phyloP scores from a whole-genome alignment of 1,140 invertebrate genomes.

The fruit fly (Drosophila melanogaster) region Release_6_plus_ISO1_MT NC_004354.4:13722501-13723000 shows the following conservation, averaged over 20 bases:
- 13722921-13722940: conserved; percentile 90
- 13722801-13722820: conserved; percentile 89
- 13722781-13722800: conserved; percentile 94
- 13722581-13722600: conserved; percentile 89
- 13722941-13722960: conserved; percentile 84
- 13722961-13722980: conserved; percentile 87
- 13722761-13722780: conserved; percentile 88
- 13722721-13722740: conserved; percentile 89
- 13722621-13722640: conserved; percentile 91
- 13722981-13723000: conserved; percentile 90
- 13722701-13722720: conserved; percentile 93
- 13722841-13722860: conserved; percentile 90
- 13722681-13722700: conserved; percentile 91
- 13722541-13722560: conserved; percentile 84
- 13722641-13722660: conserved; percentile 91
- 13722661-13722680: conserved; percentile 88
- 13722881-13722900: conserved; percentile 89
- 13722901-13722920: conserved; percentile 92
- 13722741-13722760: conserved; percentile 88
- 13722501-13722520: conserved; percentile 74
- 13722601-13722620: conserved; percentile 88
- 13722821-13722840: conserved; percentile 91
- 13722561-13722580: conserved; percentile 92
- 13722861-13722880: conserved; percentile 92
- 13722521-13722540: conserved; percentile 71